Evolutionary conservation across 1,140 invertebrate species (phyloP), one percentile per base, ranked within the genome.

Genomic region (Drosophila equinoxialis): DNA sequence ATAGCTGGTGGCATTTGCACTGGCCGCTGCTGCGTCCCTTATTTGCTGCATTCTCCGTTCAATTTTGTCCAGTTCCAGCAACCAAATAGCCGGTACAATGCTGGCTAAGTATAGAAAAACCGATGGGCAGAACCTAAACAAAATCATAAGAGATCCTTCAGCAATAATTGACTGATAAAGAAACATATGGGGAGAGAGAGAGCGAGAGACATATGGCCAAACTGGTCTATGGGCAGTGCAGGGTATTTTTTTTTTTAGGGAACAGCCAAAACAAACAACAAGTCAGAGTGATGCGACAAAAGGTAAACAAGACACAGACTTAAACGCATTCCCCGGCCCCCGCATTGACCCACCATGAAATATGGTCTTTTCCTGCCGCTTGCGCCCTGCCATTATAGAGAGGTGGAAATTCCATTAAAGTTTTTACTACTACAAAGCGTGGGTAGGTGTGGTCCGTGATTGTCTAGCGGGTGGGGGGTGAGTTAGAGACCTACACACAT

Each of bases 21-120:
- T 73, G 37, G 13, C 8, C 20, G 62, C 2, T 0, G 77, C 67
- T 6, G 23, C 55, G 35, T 84, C 82, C 37, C 65, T 76, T 14
- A 30, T 42, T 8, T 7, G 54, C 26, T 7, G 54, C 26, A 86
- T 30, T 1, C 95, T 89, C 23, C 94, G 93, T 64, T 96, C 95
- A 5, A 97, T 95, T 92, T 97, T 97, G 81, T 97, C 96, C 60
- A 97, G 92, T 91, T 97, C 96, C 55, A 97, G 90, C 1, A 97
- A 93, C 96, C 96, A 97, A 90, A 97, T 97, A 7, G 96, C 95
- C 0, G 96, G 96, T 1, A 97, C 96, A 54, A 97, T 95, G 80
- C 96, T 96, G 42, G 94, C 95, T 26, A 97, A 92, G 81, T 97
- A 97, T 13, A 97, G 93, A 92, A 97, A 97, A 0, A 97, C 96